Conservation (phyloP, 2,888 invertebrate species). For the Asteroscopus sphinx region DNA sequence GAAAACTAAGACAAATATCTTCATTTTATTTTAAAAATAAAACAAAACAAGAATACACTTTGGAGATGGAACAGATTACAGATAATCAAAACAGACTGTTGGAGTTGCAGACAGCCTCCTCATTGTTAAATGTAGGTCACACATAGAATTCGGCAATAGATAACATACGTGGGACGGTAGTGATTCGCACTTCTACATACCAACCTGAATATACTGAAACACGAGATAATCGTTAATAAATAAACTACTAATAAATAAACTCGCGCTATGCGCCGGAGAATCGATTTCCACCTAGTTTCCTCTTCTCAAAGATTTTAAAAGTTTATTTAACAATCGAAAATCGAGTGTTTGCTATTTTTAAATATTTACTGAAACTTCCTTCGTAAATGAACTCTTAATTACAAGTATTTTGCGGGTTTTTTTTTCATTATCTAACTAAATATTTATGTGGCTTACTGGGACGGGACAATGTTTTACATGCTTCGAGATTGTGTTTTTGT, state of each 20-base stretch:
- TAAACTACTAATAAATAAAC: constrained; percentile 54
- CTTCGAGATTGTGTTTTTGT: too few relatives aligned
- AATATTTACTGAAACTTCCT: constrained; percentile 29
- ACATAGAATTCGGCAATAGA: constrained; percentile 57
- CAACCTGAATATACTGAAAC: constrained; percentile 59
- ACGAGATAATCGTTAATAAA: constrained; percentile 37
- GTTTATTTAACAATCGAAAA: constrained; percentile 45
- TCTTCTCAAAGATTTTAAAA: constrained; percentile 26
- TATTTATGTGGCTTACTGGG: too few relatives aligned
- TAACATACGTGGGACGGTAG: constrained; percentile 50
- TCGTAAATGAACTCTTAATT: constrained; percentile 5
- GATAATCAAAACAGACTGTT: constrained; percentile 66
- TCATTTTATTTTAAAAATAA: constrained; percentile 31
- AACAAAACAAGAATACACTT: constrained; percentile 36
- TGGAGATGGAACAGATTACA: constrained; percentile 63
- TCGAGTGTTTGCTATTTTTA: constrained; percentile 23
- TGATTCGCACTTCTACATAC: constrained; percentile 49
- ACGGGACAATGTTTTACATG: too few relatives aligned
- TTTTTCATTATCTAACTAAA: too few relatives aligned
- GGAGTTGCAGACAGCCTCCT: constrained; percentile 58
- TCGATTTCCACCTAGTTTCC: constrained; percentile 24
- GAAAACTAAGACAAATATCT: constrained; percentile 27
- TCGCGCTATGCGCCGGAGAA: constrained; percentile 25
- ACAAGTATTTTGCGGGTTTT: constrained; percentile 8
- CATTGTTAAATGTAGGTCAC: constrained; percentile 67